Evolutionary conservation across 2,113 vertebrate genomes (phyloP).

Genomic region (Prochilodus magdalenae): DNA sequence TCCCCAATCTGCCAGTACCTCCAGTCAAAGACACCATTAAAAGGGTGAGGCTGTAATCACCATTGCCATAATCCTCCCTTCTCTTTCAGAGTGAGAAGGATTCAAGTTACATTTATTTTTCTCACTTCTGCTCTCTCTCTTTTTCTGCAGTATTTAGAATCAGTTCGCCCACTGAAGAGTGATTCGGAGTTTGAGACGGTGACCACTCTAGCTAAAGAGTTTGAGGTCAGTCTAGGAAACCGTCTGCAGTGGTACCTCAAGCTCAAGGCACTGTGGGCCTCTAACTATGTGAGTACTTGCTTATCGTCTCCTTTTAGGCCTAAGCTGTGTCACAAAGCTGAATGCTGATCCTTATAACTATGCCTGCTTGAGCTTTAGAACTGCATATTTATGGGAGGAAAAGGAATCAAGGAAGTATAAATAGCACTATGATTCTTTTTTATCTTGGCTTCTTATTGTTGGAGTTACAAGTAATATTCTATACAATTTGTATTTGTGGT

Average conservation of each 20-base stretch:
- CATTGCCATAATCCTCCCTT: not conserved
- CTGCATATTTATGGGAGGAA: not conserved
- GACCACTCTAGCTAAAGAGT: slow-evolving; percentile 77
- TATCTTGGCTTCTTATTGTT: no score
- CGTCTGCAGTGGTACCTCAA: slow-evolving; percentile 88
- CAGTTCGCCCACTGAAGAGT: slow-evolving; percentile 80
- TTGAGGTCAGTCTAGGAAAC: slow-evolving; percentile 81
- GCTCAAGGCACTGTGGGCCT: slow-evolving; percentile 87
- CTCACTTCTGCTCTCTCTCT: not conserved
- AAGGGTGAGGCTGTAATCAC: slow-evolving; percentile 72
- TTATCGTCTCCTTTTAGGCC: not conserved
- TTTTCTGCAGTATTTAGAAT: slow-evolving; percentile 83
- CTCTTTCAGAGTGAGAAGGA: not conserved
- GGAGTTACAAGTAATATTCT: no score
- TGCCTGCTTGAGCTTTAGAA: not conserved
- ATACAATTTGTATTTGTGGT: no score
- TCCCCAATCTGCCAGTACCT: slow-evolving; percentile 88
- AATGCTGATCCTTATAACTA: not conserved
- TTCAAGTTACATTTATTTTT: slow-evolving; percentile 3
- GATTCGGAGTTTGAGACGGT: slow-evolving; percentile 76
- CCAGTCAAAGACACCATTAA: slow-evolving; percentile 81
- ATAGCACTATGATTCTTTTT: no score
- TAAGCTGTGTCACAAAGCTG: not conserved
- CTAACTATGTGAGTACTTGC: slow-evolving; percentile 86
- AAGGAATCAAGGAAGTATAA: not conserved